Evolutionary conservation across 1,140 invertebrate genomes (phyloP).

Genomic region (Drosophila rufa): DNA sequence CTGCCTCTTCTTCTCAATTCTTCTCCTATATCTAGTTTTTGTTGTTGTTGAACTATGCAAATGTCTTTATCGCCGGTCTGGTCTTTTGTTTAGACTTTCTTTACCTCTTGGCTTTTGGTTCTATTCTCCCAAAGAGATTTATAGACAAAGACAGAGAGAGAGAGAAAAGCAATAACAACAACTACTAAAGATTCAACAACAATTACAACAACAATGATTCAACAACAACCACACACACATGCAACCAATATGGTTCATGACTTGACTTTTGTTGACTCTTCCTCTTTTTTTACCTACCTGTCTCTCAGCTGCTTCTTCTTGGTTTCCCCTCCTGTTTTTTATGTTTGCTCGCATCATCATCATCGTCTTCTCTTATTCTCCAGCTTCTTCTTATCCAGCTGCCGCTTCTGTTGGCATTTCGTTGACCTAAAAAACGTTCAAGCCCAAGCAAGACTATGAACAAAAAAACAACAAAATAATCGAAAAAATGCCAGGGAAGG

Average conservation of each 20-base stretch:
- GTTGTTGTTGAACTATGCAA: conserved; percentile 69
- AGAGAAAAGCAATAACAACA: conserved; percentile 1
- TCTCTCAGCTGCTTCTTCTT: conserved; percentile 26
- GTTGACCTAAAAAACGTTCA: conserved; percentile 83
- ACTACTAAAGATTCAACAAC: background rate
- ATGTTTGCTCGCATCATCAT: conserved; percentile 76
- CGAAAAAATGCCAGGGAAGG: conserved; percentile 38
- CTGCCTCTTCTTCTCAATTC: conserved; percentile 8
- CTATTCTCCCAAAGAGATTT: conserved; percentile 52
- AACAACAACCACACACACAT: conserved; percentile 6
- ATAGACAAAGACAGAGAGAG: conserved; percentile 32
- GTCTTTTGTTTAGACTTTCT: conserved; percentile 7
- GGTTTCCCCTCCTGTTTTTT: conserved; percentile 37
- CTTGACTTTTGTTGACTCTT: conserved; percentile 67
- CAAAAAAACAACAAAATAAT: conserved; percentile 35
- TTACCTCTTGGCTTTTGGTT: conserved; percentile 25
- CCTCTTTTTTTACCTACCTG: conserved; percentile 46
- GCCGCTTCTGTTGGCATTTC: conserved; percentile 70
- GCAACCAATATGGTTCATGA: conserved; percentile 60
- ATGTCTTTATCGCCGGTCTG: conserved; percentile 71
- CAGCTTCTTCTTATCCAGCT: conserved; percentile 38
- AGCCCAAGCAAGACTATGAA: conserved; percentile 65
- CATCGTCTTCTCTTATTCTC: conserved; percentile 53
- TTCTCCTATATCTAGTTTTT: conserved; percentile 35
- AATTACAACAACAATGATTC: background rate